Evolutionary conservation across 2,797 vertebrate species (phyloP).

Genomic region (Diceros bicornis): DNA sequence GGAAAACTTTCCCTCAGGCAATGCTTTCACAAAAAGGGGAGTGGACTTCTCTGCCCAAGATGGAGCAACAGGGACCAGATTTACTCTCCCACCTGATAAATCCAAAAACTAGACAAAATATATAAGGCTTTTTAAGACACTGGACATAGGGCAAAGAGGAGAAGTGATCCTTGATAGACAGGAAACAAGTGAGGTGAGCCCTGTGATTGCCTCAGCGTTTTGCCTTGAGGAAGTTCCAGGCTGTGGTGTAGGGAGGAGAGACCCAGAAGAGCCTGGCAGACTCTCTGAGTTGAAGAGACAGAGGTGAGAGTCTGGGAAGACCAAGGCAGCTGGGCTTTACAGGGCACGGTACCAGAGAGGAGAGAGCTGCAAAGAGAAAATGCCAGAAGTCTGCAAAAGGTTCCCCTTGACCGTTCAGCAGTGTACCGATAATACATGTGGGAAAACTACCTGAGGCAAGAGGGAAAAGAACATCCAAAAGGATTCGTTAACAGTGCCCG

Average conservation of each 20-base stretch:
- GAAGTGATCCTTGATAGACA: not conserved
- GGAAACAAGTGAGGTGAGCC: not conserved
- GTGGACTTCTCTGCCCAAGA: not conserved
- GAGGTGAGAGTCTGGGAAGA: not conserved
- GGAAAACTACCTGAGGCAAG: not conserved
- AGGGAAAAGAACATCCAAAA: not conserved
- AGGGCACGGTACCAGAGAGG: not conserved
- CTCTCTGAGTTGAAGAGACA: not conserved
- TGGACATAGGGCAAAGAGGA: not conserved
- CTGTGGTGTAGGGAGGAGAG: not conserved
- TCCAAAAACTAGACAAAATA: not conserved
- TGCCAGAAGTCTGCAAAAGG: not conserved
- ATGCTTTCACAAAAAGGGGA: not conserved
- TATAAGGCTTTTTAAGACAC: not conserved
- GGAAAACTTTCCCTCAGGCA: not conserved
- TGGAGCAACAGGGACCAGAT: not conserved
- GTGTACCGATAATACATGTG: not conserved
- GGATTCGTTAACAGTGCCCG: not conserved
- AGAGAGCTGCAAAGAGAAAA: not conserved
- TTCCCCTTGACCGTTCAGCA: not conserved
- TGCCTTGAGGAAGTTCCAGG: not conserved
- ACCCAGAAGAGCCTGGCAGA: not conserved
- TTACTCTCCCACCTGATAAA: not conserved
- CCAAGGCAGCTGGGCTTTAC: not conserved
- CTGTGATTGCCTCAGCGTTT: not conserved